Percentiles rank a stretch among this genome's conserved stretches.
Conservation (phyloP, 2,797 vertebrate genomes). For the Neoniphon sammara region DNA sequence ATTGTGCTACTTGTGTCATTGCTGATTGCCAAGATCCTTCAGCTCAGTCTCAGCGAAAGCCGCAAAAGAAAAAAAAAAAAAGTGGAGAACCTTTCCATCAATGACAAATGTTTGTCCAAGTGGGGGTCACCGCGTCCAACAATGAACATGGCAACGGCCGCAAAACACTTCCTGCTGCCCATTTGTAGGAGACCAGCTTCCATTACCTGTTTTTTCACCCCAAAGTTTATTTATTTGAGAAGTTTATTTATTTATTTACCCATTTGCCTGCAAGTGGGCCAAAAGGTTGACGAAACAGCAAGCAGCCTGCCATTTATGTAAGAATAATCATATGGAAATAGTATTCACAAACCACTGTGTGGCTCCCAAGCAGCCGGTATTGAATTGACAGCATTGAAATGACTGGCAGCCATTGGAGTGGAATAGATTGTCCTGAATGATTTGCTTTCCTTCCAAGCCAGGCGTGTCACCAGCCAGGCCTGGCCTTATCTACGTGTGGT, state of each 20-base stretch:
- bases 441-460: constrained; percentile 65
- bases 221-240: constrained; percentile 23
- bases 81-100: not conserved
- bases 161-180: constrained; percentile 45
- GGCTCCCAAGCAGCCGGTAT: constrained; percentile 38
- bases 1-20: constrained; percentile 6
- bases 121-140: constrained; percentile 42
- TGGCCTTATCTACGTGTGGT: constrained; percentile 68
- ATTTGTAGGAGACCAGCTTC: constrained; percentile 51
- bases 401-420: constrained; percentile 66
- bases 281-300: constrained; percentile 68
- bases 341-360: constrained; percentile 66
- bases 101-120: constrained; percentile 26
- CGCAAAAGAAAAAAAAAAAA: constrained; percentile 6
- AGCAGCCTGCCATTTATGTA: constrained; percentile 58
- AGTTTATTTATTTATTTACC: constrained; percentile 56
- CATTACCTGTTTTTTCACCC: constrained; percentile 65
- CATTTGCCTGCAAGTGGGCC: constrained; percentile 46
- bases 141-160: constrained; percentile 11
- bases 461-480: constrained; percentile 59
- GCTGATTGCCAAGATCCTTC: constrained; percentile 16
- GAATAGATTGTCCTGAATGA: constrained; percentile 75
- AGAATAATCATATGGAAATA: constrained; percentile 77
- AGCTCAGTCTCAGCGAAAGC: constrained; percentile 9
- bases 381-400: constrained; percentile 67